Evolutionary conservation across 2,888 invertebrate species (phyloP), one percentile per base, ranked within the genome.

Genomic region (Anaspis maculata): DNA sequence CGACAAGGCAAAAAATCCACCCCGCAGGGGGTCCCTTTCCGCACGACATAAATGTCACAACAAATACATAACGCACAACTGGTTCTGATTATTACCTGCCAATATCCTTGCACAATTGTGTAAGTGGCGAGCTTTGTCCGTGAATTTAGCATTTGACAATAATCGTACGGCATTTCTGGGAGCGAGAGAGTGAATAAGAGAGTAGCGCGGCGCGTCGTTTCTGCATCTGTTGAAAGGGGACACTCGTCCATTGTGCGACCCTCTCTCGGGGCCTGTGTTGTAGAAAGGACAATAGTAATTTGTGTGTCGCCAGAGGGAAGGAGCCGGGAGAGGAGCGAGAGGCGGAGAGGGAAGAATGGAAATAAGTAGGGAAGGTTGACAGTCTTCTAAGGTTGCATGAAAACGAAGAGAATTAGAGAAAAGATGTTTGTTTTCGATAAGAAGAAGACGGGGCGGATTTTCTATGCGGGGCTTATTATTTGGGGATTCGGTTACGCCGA

Each of bases 11-110:
- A n/a, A n/a, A n/a, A n/a, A n/a, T n/a, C n/a, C n/a, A n/a, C n/a
- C n/a, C n/a, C n/a, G n/a, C n/a, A n/a, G n/a, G n/a, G n/a, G n/a
- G n/a, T n/a, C n/a, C n/a, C n/a, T n/a, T n/a, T n/a, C n/a, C n/a
- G n/a, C n/a, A n/a, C n/a, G 42, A 45, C 51, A 51, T 49, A 49
- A 54, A 56, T 56, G 57, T 58, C 58, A 58, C 58, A 58, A 58
- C 58, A 58, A 57, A 58, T 56, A 57, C 56, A 56, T 36, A n/a
- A 35, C 37, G 41, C 44, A 31, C 45, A 48, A 46, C 46, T 39
- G 49, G 41, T 34, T 44, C 34, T 51, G 54, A 57, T 58, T 59
- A 59, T 59, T 59, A 59, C 59, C 59, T 59, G 59, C 59, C 59
- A 59, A 59, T 59, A 48, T 41, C 25, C 37, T 32, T 38, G 47